phyloP scores from a whole-genome alignment of 2,797 vertebrate species.

The Cossypha dichroa region DNA sequence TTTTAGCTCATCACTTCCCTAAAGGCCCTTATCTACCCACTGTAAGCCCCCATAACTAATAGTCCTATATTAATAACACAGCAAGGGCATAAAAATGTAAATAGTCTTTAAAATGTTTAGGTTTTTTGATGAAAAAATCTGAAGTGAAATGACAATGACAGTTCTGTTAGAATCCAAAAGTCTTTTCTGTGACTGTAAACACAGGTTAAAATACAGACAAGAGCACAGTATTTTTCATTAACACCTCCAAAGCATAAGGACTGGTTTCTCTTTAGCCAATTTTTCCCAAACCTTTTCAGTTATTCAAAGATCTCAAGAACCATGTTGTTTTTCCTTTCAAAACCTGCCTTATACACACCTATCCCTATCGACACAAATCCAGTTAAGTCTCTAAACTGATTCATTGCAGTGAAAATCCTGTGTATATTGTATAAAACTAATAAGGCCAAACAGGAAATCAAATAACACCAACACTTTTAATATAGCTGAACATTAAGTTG shows the following conservation, averaged over 20 bases:
- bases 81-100: background rate
- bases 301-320: background rate
- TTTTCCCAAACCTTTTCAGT: background rate
- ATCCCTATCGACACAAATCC: background rate
- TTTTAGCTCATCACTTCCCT: background rate
- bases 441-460: background rate
- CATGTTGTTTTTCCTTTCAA: background rate
- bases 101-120: background rate
- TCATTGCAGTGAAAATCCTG: background rate
- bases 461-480: background rate
- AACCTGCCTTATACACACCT: background rate
- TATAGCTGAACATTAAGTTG: background rate
- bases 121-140: background rate
- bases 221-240: background rate
- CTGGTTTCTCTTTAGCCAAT: background rate
- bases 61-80: background rate
- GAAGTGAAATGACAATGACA: background rate
- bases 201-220: background rate
- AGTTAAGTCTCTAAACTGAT: background rate
- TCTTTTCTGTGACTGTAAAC: background rate
- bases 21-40: background rate
- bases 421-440: background rate
- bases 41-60: background rate
- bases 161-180: background rate
- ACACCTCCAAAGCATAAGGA: background rate